Base-by-base conservation (phyloP, 2,113 vertebrate genomes). In the Psophia crepitans region DNA sequence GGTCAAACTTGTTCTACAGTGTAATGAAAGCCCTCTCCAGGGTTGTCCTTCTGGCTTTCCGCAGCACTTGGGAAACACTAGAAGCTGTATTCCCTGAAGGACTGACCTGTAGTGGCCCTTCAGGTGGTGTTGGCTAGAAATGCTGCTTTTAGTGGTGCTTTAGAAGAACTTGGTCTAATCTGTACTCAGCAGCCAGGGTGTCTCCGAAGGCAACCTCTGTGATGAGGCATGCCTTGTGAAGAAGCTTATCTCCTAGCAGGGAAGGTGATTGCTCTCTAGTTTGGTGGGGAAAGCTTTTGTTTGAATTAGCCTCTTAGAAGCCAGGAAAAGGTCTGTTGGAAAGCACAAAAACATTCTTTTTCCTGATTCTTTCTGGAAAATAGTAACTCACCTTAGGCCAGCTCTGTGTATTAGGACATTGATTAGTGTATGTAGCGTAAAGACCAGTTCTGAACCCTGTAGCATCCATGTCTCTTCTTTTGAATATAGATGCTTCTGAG, bases 401-500 rank as follows among this genome's bases (percentile, higher is more conserved):
- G 4, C 10, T 20, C 35, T 33, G 13, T 32, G 26, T 33, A 12
- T 70, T 70, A 43, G 77, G 71, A 15, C 11, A 11, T 2, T 27
- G 30, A 37, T 51, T 21, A 43, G 13, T 71, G 10, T 12, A 4
- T 70, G 48, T 57, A 27, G 41, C 33, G 17, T 54, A 66, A 71
- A 84, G 35, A 58, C 4, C 46, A 26, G 7, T 57, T 68, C 53
- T 57, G 43, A 87, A 57, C 11, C 26, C 13, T 68, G 43, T 18
- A 48, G n/a, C 63, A 44, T 68, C 17, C 4, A 1, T 91, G 66
- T 66, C 22, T 93, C 35, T 37, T 66, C 37, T 80, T 73, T 69
- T 48, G 44, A 91, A 56, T 85, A 51, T n/a, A 98, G 98, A 98
- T 97, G 97, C 97, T 94, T 98, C 98, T 14, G 99, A 99, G 58